Evolutionary conservation across 2,797 vertebrate genomes (phyloP), one percentile per base, ranked within the genome.

Genomic region (Coccyzus lansbergi): DNA sequence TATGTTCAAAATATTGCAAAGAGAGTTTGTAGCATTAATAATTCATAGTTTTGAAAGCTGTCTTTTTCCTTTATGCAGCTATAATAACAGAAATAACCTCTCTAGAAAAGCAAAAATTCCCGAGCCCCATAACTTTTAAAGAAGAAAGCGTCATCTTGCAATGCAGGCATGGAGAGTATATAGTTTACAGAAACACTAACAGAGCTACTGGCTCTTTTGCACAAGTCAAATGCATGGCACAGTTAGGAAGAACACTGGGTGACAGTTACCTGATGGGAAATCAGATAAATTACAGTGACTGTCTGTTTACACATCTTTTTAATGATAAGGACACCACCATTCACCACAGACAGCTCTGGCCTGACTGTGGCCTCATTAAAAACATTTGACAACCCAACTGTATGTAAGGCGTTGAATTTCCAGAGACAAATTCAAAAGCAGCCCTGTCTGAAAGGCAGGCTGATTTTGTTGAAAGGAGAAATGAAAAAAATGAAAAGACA

Each of bases 341-440:
- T 94, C 89, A 81, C 59, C 79, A 71, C 3, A 5, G 69, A 75
- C 55, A 83, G 74, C 82, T 69, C 59, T 85, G 79, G 76, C 91
- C 84, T 76, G 76, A n/a, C 82, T 72, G 79, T 46, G 82, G 70
- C 93, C 92, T 95, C 89, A 94, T 95, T 95, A 94, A 91, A 92
- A 91, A 67, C 33, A 10, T 83, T 91, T 7, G 3, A 91, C 67
- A 65, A 64, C 51, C 68, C 76, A 82, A 51, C 77, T 83, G 79
- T 46, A 31, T 22, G n/a, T 55, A 65, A 83, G 82, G 80, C 81
- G 87, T 53, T 70, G 83, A 60, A 91, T 90, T 95, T 84, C 62
- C 80, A 64, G 87, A 84, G 59, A 79, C 59, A 82, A 60, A 82
- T 72, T 88, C 74, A 83, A 84, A 93, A 81, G 81, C 55, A 72